Base-by-base conservation (phyloP, 2,888 invertebrate genomes). In the Heterodera filipjevi region DNA sequence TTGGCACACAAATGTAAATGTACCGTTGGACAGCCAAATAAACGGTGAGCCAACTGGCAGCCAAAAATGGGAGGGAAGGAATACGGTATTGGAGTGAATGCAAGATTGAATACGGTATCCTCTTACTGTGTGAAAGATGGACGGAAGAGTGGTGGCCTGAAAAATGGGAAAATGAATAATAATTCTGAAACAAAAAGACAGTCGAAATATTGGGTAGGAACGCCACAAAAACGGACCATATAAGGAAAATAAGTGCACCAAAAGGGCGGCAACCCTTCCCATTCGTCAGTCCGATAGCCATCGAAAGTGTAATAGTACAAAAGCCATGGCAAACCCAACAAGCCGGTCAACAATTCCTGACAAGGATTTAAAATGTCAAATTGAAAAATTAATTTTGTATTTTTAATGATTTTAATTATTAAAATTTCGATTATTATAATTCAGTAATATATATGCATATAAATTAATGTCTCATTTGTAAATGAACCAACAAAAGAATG, bases 1-100 rank as follows among this genome's bases (percentile, higher is more conserved):
- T 94, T 0, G 95, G 95, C 90, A 95, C 95, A 89, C 96, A 96
- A 3, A 96, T 95, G 91, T 95, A 96, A 86, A 96, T 94, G 91
- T 96, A 96, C 81, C 96, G 92, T 90, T 96, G 96, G 30, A 94
- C 93, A 0, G 95, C 96, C 82, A 96, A 90, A 0, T 94, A 94
- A 83, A 96, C 91, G 0, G 96, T 96, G 86, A 96, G 91, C 95
- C 95, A 96, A 81, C 95, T 95, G 85, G 95, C 95, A 85, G 95
- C 94, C 30, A 81, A 27, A 59, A 59, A 59, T 19, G 6, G 22
- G 53, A 22, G 22, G 53, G 53, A 22, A 22, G 22, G 22, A 22
- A 22, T 19, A 53, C 22, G 22, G 53, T 53, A 53, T 22, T 22
- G 8, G 10, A n/a, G 27, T 53, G 12, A 44, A 44, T 44, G 44